Percentiles rank a stretch among this genome's conserved stretches.
Evolutionary conservation across 1,140 invertebrate species (phyloP).

Genomic region (Drosophila obscura): DNA sequence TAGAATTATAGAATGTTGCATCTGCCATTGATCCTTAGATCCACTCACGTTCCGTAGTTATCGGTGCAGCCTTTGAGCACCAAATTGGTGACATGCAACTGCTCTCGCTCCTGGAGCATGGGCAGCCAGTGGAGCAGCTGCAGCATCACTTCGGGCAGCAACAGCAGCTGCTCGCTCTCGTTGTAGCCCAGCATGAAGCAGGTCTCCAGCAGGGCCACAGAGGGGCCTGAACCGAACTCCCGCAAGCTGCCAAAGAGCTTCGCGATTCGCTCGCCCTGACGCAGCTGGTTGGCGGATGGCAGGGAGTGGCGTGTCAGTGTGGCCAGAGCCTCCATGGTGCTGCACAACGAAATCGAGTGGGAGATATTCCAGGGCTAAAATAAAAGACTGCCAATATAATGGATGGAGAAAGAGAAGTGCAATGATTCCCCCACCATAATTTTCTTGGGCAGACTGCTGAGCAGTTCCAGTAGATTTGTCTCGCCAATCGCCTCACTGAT

Average conservation of each 20-base stretch:
- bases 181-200: conserved; percentile 84
- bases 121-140: conserved; percentile 82
- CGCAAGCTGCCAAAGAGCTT: conserved; percentile 79
- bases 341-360: conserved; percentile 52
- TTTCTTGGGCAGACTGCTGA: conserved; percentile 61
- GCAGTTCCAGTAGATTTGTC: conserved; percentile 74
- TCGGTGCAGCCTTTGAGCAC: conserved; percentile 83
- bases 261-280: conserved; percentile 59
- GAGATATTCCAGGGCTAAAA: conserved; percentile 66
- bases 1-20: not conserved
- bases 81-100: conserved; percentile 82
- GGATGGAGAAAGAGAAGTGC: not conserved
- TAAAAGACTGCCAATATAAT: not conserved
- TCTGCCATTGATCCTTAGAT: not conserved
- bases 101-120: conserved; percentile 81
- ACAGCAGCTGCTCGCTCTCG: conserved; percentile 61
- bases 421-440: conserved; percentile 40
- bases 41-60: conserved; percentile 83
- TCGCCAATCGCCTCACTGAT: conserved; percentile 66
- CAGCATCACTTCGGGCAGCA: conserved; percentile 74
- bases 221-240: conserved; percentile 66
- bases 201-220: conserved; percentile 75
- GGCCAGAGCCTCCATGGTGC: conserved; percentile 65
- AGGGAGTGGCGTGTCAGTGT: conserved; percentile 55
- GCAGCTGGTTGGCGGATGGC: conserved; percentile 49